Conservation (phyloP, 2,797 vertebrate species). For the Catamblyrhynchus diadema region DNA sequence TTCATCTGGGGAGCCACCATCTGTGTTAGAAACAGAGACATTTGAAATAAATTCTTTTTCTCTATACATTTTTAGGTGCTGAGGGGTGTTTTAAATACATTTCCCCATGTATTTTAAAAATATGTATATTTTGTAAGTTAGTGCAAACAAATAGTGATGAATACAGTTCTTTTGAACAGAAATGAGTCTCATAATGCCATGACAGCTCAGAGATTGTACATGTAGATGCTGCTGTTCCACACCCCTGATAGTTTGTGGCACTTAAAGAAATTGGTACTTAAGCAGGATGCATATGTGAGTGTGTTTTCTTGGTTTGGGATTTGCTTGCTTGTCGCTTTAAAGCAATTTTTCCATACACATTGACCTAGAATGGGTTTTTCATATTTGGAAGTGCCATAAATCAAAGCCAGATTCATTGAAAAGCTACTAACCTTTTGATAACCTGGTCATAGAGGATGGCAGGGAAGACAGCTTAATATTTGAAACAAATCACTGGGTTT, state of each 20-base stretch:
- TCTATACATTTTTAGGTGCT: background rate
- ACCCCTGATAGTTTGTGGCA: background rate
- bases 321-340: background rate
- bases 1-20: background rate
- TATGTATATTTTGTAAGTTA: background rate
- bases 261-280: background rate
- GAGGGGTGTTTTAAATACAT: background rate
- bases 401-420: background rate
- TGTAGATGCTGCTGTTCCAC: background rate
- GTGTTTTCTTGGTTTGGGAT: background rate
- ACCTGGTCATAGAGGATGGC: background rate
- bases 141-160: background rate
- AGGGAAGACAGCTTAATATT: background rate
- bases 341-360: background rate
- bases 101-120: background rate
- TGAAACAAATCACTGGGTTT: background rate
- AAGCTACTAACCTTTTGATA: background rate
- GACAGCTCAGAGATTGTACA: background rate
- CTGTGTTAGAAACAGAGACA: background rate
- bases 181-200: background rate
- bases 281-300: background rate
- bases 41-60: background rate
- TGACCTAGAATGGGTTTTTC: background rate
- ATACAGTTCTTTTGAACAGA: background rate
- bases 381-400: background rate